Base-by-base conservation (phyloP, 2,888 invertebrate genomes). In the Pharmacophagus antenor region DNA sequence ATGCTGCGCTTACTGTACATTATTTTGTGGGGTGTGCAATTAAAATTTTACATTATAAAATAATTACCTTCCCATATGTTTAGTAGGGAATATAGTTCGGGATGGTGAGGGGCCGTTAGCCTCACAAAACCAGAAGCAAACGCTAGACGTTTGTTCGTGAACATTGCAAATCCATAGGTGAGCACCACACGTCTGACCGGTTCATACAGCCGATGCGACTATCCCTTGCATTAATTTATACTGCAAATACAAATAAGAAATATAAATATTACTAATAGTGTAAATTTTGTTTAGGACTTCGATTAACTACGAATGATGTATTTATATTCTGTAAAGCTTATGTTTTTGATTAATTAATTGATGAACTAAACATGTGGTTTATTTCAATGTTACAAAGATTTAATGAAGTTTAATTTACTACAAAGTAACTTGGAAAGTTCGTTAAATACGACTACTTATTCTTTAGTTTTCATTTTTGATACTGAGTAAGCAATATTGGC, bases 131-230 rank as follows among this genome's bases (percentile, higher is more conserved):
- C 18, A 5, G 56, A 44, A 27, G 50, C 25, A 50, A 50, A 27
- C 42, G 42, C 44, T 56, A 37, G 23, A 48, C 37, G 50, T 50
- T 50, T 56, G 44, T 27, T 27, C 23, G 15, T 18, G 18, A 18
- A 56, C 23, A 23, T n/a, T 49, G 49, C 56, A 42, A 25, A 23
- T 48, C 21, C 12, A 17, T 27, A 15, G 37, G 46, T 27, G 23
- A 1, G 47, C 37, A 21, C 17, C 22, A 17, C 48, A 22, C 22
- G 46, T 20, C 10, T 42, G 22, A 49, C 56, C 56, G 56, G 49
- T 49, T 56, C 37, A 23, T 18, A 37, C 22, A 18, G 41, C 18
- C 47, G 20, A 31, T 17, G 17, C 27, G 17, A 23, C 21, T 37
- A 23, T 37, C 21, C 21, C 23, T n/a, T 31, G 46, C 15, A 21